Evolutionary conservation across 2,113 vertebrate species (phyloP).

Genomic region (Clarias macrocephalus): DNA sequence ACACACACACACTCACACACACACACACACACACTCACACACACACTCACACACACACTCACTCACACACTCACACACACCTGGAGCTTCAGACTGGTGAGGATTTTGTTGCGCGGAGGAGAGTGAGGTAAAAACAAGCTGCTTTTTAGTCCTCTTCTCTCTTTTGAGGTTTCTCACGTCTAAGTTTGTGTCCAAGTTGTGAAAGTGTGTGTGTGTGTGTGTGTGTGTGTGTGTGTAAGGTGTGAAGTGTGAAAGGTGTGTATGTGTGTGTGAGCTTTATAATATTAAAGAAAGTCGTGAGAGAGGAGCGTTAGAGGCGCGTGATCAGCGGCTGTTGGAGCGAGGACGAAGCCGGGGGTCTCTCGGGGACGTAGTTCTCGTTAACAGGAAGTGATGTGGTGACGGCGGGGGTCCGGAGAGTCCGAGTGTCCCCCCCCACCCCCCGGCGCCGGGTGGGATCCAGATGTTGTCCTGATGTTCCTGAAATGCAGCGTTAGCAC

Average conservation of each 20-base stretch:
- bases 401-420: not conserved
- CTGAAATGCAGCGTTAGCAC: not conserved
- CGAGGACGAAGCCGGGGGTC: not conserved
- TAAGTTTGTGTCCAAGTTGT: not conserved
- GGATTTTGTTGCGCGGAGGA: not conserved
- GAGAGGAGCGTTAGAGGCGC: not conserved
- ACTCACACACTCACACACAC: not conserved
- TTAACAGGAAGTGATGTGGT: slow-evolving; percentile 27
- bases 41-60: slow-evolving; percentile 2
- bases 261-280: not conserved
- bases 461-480: slow-evolving; percentile 44
- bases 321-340: not conserved
- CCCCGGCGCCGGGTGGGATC: slow-evolving; percentile 1
- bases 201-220: not conserved
- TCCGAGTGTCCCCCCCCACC: not conserved
- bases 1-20: not conserved
- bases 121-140: slow-evolving; percentile 27
- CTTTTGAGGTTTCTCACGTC: not conserved
- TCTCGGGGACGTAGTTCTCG: not conserved
- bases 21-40: not conserved
- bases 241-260: not conserved
- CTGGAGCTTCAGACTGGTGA: not conserved
- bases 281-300: not conserved
- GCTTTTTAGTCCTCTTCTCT: not conserved
- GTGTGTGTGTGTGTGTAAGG: not conserved